Base-by-base conservation (phyloP, 1,140 invertebrate genomes). In the Papilio xuthus region DNA sequence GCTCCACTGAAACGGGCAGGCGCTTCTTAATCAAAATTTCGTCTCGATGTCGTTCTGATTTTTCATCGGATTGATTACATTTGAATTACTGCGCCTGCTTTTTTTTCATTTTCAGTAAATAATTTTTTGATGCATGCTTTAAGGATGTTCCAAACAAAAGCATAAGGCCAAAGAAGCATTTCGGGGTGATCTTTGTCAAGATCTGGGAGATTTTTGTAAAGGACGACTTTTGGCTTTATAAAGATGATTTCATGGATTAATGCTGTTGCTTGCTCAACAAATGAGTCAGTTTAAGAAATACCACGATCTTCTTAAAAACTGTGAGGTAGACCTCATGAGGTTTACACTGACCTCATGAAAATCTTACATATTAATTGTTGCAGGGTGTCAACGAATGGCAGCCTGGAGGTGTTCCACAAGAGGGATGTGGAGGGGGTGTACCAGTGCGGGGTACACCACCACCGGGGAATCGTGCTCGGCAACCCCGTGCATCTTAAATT, bases 341-440 rank as follows among this genome's bases (percentile, higher is more conserved):
- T 6, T 44, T 44, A 53, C n/a, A 18, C 10, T 60, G 56, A 26
- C 0, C 8, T 60, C 23, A 13, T 67, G 0, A 3, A 28, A 67
- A 28, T 26, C 23, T 28, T 15, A 67, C 12, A 4, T 41, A 47
- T 12, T 1, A 0, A 47, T 73, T 73, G 71, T 87, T 84, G 2
- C 85, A 92, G 90, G 77, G 79, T 88, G 42, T 82, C 79, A 23
- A 47, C 76, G 0, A 87, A 87, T 15, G 88, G 88, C 26, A 85
- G 85, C 26, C 67, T 92, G 79, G 88, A 90, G 73, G 87, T 92
- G 77, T 63, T 70, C 50, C 81, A 82, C 47, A 84, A 85, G 80
- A 84, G 84, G n/a, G 85, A 84, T 4, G 83, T 80, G 9, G 89
- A 91, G 47, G 90, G 88, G 0, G 82, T 91, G 28, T 91, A 90